Conservation (phyloP, 1,140 invertebrate species). For the Metopolophium dirhodum region DNA sequence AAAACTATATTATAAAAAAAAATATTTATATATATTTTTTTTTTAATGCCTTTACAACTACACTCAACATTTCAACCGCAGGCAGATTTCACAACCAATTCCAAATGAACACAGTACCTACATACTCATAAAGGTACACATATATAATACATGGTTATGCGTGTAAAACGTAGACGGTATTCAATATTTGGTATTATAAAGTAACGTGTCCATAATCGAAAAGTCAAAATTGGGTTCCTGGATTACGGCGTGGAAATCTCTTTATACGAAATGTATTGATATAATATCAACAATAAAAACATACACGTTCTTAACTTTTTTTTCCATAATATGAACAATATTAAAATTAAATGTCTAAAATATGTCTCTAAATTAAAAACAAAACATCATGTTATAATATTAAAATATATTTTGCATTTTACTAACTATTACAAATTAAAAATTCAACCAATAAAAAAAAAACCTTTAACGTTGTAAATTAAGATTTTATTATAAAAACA, state of each 20-base stretch:
- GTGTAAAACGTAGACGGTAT: slow-evolving; percentile 15
- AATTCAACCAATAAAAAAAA: not conserved
- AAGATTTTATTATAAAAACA: not conserved
- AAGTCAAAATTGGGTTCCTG: not conserved
- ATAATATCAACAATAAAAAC: not conserved
- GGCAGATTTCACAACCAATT: not conserved
- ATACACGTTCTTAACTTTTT: not conserved
- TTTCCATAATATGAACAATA: not conserved
- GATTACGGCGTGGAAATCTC: not conserved
- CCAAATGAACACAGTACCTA: not conserved
- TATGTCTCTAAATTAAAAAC: not conserved
- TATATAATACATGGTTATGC: not conserved
- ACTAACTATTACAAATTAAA: not conserved
- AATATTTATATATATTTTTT: not conserved
- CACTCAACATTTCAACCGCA: not conserved
- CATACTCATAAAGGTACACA: not conserved
- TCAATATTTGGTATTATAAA: not conserved
- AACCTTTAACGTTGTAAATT: not conserved
- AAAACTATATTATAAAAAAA: not conserved
- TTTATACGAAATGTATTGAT: not conserved
- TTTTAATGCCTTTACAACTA: not conserved
- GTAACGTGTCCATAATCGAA: not conserved
- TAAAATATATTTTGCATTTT: not conserved
- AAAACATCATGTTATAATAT: not conserved
- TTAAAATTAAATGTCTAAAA: not conserved